Base-by-base conservation (phyloP, 2,888 invertebrate genomes). In the Danaus chrysippus region DNA sequence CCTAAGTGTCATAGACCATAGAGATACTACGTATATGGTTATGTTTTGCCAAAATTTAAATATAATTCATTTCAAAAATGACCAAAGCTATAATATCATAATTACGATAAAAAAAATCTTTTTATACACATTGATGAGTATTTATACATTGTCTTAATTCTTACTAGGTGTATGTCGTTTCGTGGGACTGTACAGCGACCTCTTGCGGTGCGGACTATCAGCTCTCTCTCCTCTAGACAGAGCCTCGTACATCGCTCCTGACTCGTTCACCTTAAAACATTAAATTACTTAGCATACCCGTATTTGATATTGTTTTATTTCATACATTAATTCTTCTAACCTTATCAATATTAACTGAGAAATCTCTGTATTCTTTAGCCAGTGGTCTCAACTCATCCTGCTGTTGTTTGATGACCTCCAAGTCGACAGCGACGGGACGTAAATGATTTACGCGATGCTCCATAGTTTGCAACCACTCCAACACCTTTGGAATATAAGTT, bases 341-440 rank as follows among this genome's bases (percentile, higher is more conserved):
- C 90, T 96, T 97, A 73, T 98, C 98, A 53, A 99, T 95, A 42
- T 95, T 97, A 12, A 93, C 91, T 0, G 93, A 94, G 84, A 95
- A 98, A 75, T 97, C 97, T 59, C 96, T 93, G 83, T 98, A 96
- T 77, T 98, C 98, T 81, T 97, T 97, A 13, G 94, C 90, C 56
- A 99, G 92, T 0, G 98, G 98, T 81, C 96, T 93, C 10, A 97
- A 83, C 75, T 96, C 96, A 19, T 96, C 96, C 57, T 94, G 93
- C 84, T 99, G 98, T 63, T 93, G 93, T 68, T 95, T 96, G 58
- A 98, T 91, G 49, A 94, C 93, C 54, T 98, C 97, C 68, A 96
- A 88, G 79, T 98, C 97, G 1, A 98, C 93, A 0, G 98, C 98
- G 0, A 98, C 97, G 0, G 97, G 94, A 65, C 96, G 94, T 56